phyloP scores from a whole-genome alignment of 2,113 vertebrate species.

The Apeltes quadracus region DNA sequence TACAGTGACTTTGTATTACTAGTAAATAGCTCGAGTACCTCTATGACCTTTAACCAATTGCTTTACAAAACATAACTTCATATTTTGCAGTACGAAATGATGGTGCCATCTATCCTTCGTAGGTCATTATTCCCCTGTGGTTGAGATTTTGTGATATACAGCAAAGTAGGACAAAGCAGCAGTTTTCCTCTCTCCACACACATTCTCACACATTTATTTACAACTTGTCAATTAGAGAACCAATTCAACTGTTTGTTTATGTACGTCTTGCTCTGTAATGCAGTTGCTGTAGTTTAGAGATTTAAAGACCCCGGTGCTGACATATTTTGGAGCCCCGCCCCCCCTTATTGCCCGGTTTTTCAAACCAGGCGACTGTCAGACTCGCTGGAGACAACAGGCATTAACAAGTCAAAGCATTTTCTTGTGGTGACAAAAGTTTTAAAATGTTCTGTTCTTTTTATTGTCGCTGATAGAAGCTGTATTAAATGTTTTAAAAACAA shows the following conservation, averaged over 20 bases:
- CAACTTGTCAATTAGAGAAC: constrained; percentile 75
- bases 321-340: constrained; percentile 57
- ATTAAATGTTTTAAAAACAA: background rate
- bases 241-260: constrained; percentile 68
- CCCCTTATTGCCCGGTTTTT: constrained; percentile 57
- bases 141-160: constrained; percentile 31
- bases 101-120: constrained; percentile 12
- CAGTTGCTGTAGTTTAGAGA: constrained; percentile 58
- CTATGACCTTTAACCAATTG: constrained; percentile 20
- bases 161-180: constrained; percentile 39
- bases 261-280: constrained; percentile 69
- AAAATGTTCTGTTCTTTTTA: constrained; percentile 2
- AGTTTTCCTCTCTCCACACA: constrained; percentile 8
- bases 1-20: background rate
- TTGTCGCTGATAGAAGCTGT: background rate
- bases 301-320: constrained; percentile 56
- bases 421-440: background rate
- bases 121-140: too few species aligned
- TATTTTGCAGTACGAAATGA: constrained; percentile 26
- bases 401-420: constrained; percentile 21
- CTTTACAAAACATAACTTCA: constrained; percentile 16
- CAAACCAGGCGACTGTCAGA: constrained; percentile 64
- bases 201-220: constrained; percentile 49
- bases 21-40: background rate
- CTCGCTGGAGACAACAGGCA: constrained; percentile 30